Base-by-base conservation (phyloP, 2,113 vertebrate genomes). In the Xyliphius kryptos region DNA sequence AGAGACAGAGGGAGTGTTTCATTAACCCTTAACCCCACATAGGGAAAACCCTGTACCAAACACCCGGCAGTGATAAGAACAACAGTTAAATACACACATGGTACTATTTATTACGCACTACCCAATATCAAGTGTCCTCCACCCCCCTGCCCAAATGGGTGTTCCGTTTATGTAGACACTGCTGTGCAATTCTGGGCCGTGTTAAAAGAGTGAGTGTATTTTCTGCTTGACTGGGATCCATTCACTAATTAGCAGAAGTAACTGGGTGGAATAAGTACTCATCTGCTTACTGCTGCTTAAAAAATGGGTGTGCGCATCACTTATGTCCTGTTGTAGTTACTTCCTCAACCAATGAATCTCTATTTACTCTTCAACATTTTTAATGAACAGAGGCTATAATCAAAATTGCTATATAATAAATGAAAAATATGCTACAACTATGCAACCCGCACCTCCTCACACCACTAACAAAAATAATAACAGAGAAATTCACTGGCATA, bases 11-110 rank as follows among this genome's bases (percentile, higher is more conserved):
- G 91, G 92, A 91, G 89, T 91, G 93, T 97, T 98, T 97, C 91
- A 97, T 98, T 98, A 97, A 97, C 93, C 94, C 90, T 84, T 96
- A 92, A 90, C 90, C 91, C 92, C 91, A 89, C 90, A 85, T 83
- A 89, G 87, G 89, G 88, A 91, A 82, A 87, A 90, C 83, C 77
- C 88, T 91, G 89, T 92, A 94, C 89, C 91, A 92, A 90, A 88
- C 89, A 90, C 92, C 43, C 56, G 92, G 93, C 91, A 91, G 90
- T 90, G 93, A 95, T 92, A 92, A 86, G 88, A 86, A 95, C 89
- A 94, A 95, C 91, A 93, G 89, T 88, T 91, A 91, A 90, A 91
- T 87, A 89, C 84, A 83, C 87, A 89, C 87, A 91, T 90, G 86
- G 93, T 94, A 94, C 89, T 88, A 92, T 97, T 91, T 89, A 93